phyloP scores from a whole-genome alignment of 1,140 invertebrate species.

The Drosophila dunni region DNA sequence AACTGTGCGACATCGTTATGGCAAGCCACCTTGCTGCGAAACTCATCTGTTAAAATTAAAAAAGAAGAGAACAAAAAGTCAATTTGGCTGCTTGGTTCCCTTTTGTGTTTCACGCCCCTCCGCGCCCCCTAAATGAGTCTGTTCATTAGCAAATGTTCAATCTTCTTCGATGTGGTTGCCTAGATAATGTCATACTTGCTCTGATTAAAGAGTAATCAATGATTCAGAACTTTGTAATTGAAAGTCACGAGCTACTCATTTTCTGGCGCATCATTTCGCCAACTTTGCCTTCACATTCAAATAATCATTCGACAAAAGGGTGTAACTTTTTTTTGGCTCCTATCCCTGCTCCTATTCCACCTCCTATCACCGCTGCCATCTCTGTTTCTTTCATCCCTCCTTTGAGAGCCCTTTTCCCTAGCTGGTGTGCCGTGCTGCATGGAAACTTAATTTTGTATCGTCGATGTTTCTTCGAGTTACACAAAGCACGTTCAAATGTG shows the following conservation, averaged over 20 bases:
- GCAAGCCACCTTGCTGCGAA: slow-evolving; percentile 95
- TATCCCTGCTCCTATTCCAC: not conserved
- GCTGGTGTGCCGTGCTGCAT: slow-evolving; percentile 20
- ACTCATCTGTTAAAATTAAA: slow-evolving; percentile 90
- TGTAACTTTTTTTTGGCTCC: not conserved
- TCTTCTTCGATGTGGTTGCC: not conserved
- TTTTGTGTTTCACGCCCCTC: too few relatives aligned
- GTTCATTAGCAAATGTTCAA: slow-evolving; percentile 6
- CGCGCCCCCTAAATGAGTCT: not conserved
- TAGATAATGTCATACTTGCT: slow-evolving; percentile 35
- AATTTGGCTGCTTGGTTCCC: not conserved
- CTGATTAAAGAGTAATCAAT: slow-evolving; percentile 49
- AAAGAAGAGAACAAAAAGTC: slow-evolving; percentile 36
- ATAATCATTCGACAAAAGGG: slow-evolving; percentile 35
- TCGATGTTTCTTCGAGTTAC: slow-evolving; percentile 45
- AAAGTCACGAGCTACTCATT: slow-evolving; percentile 49
- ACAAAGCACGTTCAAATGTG: slow-evolving; percentile 53
- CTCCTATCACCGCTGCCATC: not conserved
- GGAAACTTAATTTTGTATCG: slow-evolving; percentile 64
- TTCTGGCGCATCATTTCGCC: slow-evolving; percentile 10
- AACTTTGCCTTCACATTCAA: slow-evolving; percentile 40
- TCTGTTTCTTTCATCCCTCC: not conserved
- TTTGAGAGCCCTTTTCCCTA: too few relatives aligned
- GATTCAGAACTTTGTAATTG: slow-evolving; percentile 57
- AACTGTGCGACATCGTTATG: slow-evolving; percentile 94